A percentile compares a stretch with the other conserved stretches of the same genome.
Evolutionary conservation across 2,888 invertebrate species (phyloP).

Genomic region (Macrophya alboannulata): DNA sequence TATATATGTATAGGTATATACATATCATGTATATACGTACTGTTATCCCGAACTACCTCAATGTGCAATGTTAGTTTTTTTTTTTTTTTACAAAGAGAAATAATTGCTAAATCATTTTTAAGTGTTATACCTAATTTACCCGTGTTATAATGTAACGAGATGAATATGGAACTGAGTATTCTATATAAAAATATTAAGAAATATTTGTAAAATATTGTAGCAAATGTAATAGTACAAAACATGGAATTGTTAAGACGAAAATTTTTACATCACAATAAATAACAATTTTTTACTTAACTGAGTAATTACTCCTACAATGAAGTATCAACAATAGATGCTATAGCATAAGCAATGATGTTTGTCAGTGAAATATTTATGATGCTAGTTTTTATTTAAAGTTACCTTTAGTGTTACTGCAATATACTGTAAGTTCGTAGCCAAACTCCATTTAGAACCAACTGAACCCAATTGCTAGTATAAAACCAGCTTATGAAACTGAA

Average conservation of each 20-base stretch:
- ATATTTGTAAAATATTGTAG: background rate
- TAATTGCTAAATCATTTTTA: background rate
- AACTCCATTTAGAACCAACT: too few species aligned
- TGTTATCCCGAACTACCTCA: slow-evolving; percentile 3
- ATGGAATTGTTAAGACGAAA: background rate
- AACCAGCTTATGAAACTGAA: too few species aligned
- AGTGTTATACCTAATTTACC: background rate
- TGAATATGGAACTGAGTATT: background rate
- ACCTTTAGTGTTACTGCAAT: background rate
- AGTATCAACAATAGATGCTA: background rate
- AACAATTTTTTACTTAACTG: background rate
- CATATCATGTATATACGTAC: background rate
- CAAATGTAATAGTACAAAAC: background rate
- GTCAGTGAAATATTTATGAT: background rate
- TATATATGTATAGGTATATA: background rate
- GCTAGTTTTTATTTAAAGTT: background rate
- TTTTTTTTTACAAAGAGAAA: background rate
- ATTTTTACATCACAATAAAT: slow-evolving; percentile 32
- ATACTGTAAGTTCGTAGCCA: too few species aligned
- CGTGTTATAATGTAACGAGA: background rate
- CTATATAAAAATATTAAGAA: background rate
- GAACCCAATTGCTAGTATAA: too few species aligned
- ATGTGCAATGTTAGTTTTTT: background rate
- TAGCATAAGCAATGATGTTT: background rate
- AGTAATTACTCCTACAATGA: background rate